Evolutionary conservation across 2,797 vertebrate species (phyloP), one percentile per base, ranked within the genome.

Genomic region (Hylomyscus alleni): DNA sequence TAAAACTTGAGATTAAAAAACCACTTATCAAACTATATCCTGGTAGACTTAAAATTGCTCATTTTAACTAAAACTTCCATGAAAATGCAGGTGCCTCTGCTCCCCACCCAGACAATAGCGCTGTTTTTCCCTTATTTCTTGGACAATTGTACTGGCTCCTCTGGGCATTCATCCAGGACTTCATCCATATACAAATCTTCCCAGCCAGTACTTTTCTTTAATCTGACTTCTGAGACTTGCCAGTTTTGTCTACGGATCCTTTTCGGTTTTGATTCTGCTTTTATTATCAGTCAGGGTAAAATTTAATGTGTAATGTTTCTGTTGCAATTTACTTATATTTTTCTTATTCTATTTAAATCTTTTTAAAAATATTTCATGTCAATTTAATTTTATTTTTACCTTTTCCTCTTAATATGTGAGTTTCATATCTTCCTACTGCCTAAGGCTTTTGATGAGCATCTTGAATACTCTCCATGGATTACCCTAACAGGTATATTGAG

Each of bases 31-130:
- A 34, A 72, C 26, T 82, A 2, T 60, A 67, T 58, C n/a, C 77
- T 77, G 17, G 10, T 77, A 84, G 72, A 47, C 9, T 90, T 85
- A 65, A 60, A 91, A 24, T 95, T 91, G 88, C 22, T 92, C 60
- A 83, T 95, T 96, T 93, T 92, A 24, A 40, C 54, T 77, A 86
- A 97, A 89, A 87, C 5, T 56, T 92, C 24, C 44, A 76, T 65
- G 22, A 13, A 65, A 95, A 34, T 20, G 29, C 1, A 26, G 9
- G 17, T 12, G 10, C 20, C 26, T 14, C 24, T 60, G 24, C 5
- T 52, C 22, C 20, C 65, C 7, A 78, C 0, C 6, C 37, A 75
- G 54, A 31, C 58, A 60, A 73, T 54, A 19, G 56, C 44, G 89
- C 77, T 72, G 44, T 47, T 31, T 65, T 90, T 88, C 31, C 76